Conservation (phyloP, 2,113 vertebrate species). For the Bufo gargarizans region DNA sequence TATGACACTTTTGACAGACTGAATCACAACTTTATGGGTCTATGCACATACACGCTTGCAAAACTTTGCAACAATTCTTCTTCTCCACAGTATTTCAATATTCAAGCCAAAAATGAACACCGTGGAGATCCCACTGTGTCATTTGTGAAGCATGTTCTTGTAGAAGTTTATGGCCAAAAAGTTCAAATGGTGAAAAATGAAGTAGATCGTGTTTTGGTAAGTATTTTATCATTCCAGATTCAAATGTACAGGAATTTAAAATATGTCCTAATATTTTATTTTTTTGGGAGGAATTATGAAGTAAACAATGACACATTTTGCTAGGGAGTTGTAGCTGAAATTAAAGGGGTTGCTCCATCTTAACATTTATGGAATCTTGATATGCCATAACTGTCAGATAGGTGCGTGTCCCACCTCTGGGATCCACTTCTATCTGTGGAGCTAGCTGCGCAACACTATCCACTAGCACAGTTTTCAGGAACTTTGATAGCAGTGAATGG, state of each 20-base stretch:
- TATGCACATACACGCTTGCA: constrained; percentile 74
- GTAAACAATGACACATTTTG: background rate
- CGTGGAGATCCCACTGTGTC: constrained; percentile 62
- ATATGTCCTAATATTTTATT: background rate
- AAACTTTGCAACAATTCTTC: constrained; percentile 66
- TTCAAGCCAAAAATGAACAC: constrained; percentile 70
- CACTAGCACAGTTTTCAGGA: too few species aligned
- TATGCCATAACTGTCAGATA: too few species aligned
- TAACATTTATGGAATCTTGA: too few species aligned
- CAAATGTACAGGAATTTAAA: background rate
- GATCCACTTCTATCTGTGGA: too few species aligned
- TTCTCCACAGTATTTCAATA: constrained; percentile 67
- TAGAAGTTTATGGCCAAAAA: constrained; percentile 62
- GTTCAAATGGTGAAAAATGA: constrained; percentile 68
- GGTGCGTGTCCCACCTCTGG: too few species aligned
- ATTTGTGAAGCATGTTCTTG: constrained; percentile 67
- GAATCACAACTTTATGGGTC: constrained; percentile 68
- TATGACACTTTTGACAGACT: constrained; percentile 76
- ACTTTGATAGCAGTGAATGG: too few species aligned
- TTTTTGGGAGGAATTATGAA: too few species aligned
- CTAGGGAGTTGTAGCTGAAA: background rate
- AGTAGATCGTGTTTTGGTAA: constrained; percentile 71
- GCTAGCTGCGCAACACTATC: too few species aligned
- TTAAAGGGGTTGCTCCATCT: background rate
- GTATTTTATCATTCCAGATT: constrained; percentile 23